Evolutionary conservation across 1,140 invertebrate genomes (phyloP), one percentile per base, ranked within the genome.

Genomic region (Streblospio benedicti): DNA sequence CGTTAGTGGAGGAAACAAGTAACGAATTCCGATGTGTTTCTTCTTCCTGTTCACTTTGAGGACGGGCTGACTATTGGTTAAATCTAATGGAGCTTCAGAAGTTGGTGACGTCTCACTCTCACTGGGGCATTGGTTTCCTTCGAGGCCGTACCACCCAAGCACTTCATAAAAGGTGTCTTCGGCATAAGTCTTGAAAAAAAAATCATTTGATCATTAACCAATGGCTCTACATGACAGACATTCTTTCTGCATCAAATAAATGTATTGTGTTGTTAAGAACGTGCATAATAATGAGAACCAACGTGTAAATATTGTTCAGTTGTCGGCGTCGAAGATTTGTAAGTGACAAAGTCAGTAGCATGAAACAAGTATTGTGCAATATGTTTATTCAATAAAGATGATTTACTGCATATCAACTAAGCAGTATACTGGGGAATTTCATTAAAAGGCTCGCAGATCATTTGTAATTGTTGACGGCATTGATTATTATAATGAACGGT

Each of bases 21-120:
- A 62, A 14, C 60, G 41, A 6, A 62, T 62, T 9, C 60, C 60
- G 16, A 62, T 50, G n/a, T 50, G 31, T 45, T 62, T 62, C 35
- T 9, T n/a, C 35, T 9, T 38, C 35, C n/a, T 9, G 35, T 38
- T 38, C 9, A n/a, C 35, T 38, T 38, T 38, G 35, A 9, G 35
- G 35, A n/a, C 35, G 9, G 9, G 9, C 35, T 9, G n/a, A 9
- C 9, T 9, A 38, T 9, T n/a, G n/a, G 35, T 38, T 9, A n/a
- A 38, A 9, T 9, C 9, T 38, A n/a, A n/a, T 9, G 35, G 9
- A n/a, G 35, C n/a, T 9, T 9, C 35, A 38, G n/a, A 9, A 9
- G n/a, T 38, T 38, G 9, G 9, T 38, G 35, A 9, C 35, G n/a
- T 38, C 9, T 38, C 9, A 38, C n/a, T 38, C n/a, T 9, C n/a